Percentiles rank a stretch among this genome's conserved stretches.
Evolutionary conservation across 2,888 invertebrate species (phyloP).

Genomic region (Marasmarcha lunaedactyla): DNA sequence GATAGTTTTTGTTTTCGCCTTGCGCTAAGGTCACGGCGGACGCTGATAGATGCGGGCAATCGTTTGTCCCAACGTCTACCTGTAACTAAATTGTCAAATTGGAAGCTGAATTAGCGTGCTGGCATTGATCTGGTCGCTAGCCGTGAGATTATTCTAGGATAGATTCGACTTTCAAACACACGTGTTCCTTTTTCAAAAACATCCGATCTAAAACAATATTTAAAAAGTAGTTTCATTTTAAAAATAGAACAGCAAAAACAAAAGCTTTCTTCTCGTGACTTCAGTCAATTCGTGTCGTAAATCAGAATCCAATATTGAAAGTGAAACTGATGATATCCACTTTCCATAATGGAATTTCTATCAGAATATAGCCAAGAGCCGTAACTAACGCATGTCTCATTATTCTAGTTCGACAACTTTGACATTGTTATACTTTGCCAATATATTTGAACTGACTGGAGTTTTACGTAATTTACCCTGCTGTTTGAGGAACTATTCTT

Average conservation of each 20-base stretch:
- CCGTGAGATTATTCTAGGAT: conserved; percentile 31
- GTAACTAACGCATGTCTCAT: conserved; percentile 19
- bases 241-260: no score
- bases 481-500: conserved; percentile 17
- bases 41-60: conserved; percentile 15
- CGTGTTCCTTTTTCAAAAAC: no score
- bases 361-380: not conserved
- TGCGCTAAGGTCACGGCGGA: conserved; percentile 18
- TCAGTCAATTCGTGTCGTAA: not conserved
- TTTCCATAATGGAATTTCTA: not conserved
- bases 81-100: conserved; percentile 53
- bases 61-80: conserved; percentile 29
- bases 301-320: not conserved
- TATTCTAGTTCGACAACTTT: conserved; percentile 28
- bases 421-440: conserved; percentile 30
- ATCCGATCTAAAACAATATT: no score
- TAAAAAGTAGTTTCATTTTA: no score
- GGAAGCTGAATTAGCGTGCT: conserved; percentile 46
- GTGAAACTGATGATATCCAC: not conserved
- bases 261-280: no score
- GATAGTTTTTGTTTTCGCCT: not conserved
- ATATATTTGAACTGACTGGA: conserved; percentile 23
- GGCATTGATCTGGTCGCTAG: conserved; percentile 36
- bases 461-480: conserved; percentile 17
- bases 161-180: no score